Evolutionary conservation across 2,888 invertebrate genomes (phyloP).

Genomic region (Hemicrepidius hirtus): DNA sequence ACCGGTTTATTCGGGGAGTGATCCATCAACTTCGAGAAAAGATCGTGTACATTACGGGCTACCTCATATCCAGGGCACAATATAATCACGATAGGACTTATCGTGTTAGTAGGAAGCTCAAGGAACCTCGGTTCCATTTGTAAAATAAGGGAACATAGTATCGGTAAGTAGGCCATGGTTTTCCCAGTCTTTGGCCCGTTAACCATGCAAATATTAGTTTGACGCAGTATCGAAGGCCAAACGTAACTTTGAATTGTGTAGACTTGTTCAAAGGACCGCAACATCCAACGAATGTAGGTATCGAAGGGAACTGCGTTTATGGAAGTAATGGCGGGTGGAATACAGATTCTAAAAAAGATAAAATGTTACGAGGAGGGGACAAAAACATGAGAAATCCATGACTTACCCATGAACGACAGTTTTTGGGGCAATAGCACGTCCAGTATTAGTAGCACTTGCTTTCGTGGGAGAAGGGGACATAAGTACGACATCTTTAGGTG

Average conservation of each 20-base stretch:
- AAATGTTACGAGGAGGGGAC: not conserved
- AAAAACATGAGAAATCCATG: constrained; percentile 6
- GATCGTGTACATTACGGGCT: constrained; percentile 72
- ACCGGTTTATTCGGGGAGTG: constrained; percentile 66
- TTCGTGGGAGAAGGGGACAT: not conserved
- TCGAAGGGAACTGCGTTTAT: constrained; percentile 62
- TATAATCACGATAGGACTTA: constrained; percentile 79
- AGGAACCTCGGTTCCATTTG: no score
- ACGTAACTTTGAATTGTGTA: constrained; percentile 79
- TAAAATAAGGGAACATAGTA: no score
- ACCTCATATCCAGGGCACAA: constrained; percentile 79
- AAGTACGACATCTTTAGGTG: constrained; percentile 7
- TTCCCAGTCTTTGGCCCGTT: constrained; percentile 79
- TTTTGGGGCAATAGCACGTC: constrained; percentile 49
- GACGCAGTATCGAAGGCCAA: constrained; percentile 82
- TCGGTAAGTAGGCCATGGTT: constrained; percentile 82
- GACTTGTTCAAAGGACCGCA: constrained; percentile 60
- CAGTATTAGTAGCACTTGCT: constrained; percentile 25
- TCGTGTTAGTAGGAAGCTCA: constrained; percentile 68
- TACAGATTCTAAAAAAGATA: constrained; percentile 54
- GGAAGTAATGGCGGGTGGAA: constrained; percentile 58
- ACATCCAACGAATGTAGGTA: constrained; percentile 57
- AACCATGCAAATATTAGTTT: constrained; percentile 79
- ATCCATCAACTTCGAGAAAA: constrained; percentile 71
- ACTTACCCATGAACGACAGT: constrained; percentile 55